Percentiles rank a stretch among this genome's conserved stretches.
phyloP scores from a whole-genome alignment of 2,797 vertebrate genomes.

The Sebastes glaucus region DNA sequence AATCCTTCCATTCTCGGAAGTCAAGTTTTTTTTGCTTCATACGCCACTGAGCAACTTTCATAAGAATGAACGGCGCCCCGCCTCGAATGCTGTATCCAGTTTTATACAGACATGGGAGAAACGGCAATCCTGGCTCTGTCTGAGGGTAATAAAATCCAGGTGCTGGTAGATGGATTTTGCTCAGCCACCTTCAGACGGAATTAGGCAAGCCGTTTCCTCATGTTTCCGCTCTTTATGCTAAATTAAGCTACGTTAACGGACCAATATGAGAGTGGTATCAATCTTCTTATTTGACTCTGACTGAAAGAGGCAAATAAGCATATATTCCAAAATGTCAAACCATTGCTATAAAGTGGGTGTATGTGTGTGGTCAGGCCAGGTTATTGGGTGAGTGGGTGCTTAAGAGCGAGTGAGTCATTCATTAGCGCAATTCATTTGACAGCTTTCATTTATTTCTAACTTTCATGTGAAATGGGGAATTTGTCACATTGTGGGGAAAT shows the following conservation, averaged over 20 bases:
- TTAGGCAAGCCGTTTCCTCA: not conserved
- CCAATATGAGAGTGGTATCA: not conserved
- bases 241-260: not conserved
- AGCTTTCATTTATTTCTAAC: constrained; percentile 17
- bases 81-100: too few species aligned
- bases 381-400: constrained; percentile 24
- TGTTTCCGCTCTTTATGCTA: not conserved
- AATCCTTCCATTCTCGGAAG: too few species aligned
- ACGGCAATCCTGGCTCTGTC: not conserved
- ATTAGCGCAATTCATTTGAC: not conserved
- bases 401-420: constrained; percentile 37
- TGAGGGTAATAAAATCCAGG: too few species aligned
- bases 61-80: too few species aligned
- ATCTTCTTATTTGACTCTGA: too few species aligned
- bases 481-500: constrained; percentile 61
- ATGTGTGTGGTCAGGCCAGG: not conserved
- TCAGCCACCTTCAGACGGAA: not conserved
- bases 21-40: too few species aligned
- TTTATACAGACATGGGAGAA: too few species aligned
- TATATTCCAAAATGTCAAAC: not conserved
- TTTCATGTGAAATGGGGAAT: constrained; percentile 49
- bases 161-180: not conserved
- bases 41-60: too few species aligned
- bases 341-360: not conserved
- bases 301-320: not conserved